Evolutionary conservation across 2,113 vertebrate genomes (phyloP).

Genomic region (Alaudala cheleensis): DNA sequence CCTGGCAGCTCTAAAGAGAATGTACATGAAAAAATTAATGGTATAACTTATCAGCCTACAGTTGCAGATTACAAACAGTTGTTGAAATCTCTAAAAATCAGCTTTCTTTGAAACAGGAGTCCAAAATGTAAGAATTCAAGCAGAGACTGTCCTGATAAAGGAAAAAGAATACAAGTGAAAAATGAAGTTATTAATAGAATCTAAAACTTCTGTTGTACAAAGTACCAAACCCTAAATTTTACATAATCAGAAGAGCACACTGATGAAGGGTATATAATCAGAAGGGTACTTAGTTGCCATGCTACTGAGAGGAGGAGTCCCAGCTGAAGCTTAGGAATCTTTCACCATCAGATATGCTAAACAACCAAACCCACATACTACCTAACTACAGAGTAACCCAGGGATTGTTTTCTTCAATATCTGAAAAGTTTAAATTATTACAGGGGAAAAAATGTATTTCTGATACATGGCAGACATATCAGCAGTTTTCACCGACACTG

Average conservation of each 20-base stretch:
- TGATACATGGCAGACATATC: not conserved
- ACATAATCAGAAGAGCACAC: not conserved
- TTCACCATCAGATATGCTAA: not conserved
- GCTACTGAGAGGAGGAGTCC: not conserved
- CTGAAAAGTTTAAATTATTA: not conserved
- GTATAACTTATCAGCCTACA: not conserved
- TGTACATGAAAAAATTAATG: not conserved
- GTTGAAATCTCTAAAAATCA: not conserved
- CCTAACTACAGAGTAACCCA: not conserved
- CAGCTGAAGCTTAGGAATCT: not conserved
- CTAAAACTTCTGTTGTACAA: not conserved
- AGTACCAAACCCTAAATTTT: not conserved
- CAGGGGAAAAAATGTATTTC: fast-evolving
- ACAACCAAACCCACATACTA: not conserved
- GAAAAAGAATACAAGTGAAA: not conserved
- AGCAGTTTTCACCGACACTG: not conserved
- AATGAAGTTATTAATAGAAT: not conserved
- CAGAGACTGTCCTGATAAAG: not conserved
- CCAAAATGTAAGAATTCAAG: not conserved
- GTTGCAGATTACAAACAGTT: not conserved
- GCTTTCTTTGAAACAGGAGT: not conserved
- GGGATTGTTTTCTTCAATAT: not conserved
- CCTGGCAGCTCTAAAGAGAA: not conserved
- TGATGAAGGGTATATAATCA: not conserved
- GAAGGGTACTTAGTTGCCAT: not conserved